Base-by-base conservation (phyloP, 1,140 invertebrate genomes). In the Drosophila pruinosa region DNA sequence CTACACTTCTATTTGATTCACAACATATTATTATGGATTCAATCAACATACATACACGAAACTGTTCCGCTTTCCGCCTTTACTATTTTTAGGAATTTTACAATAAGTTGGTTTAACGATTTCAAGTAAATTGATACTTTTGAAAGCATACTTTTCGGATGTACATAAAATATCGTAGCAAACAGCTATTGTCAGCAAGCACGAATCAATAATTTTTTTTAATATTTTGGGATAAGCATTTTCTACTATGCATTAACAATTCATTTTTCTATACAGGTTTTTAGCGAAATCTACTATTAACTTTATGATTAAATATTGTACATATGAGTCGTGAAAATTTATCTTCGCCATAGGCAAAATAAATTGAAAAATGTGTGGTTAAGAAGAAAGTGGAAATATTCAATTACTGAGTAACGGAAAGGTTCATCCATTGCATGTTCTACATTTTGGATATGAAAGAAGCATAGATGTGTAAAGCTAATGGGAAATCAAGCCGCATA, bases 81-180 rank as follows among this genome's bases (percentile, higher is more conserved):
- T 19, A 0, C 3, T 17, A 17, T 39, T 39, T 39, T 34, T 34
- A n/a, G 1, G 1, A 34, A 19, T 41, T 19, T 3, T 22, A 0
- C 4, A 12, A n/a, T n/a, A n/a, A n/a, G n/a, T n/a, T n/a, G n/a
- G n/a, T n/a, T n/a, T n/a, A n/a, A n/a, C n/a, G n/a, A n/a, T n/a
- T n/a, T n/a, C n/a, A n/a, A n/a, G n/a, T 12, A 14, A 31, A 7
- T 1, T 17, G 2, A 10, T 10, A n/a, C 8, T 50, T 28, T 7
- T 10, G 0, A 24, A 2, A 52, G 82, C 71, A 78, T 75, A 78
- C 59, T 72, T 82, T 78, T 15, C 41, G 83, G 75, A 67, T 17
- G 48, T 2, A 0, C 6, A 4, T 3, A 28, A 82, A 72, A 41
- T 38, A n/a, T 0, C 10, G 34, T 26, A 50, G 39, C 57, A 54